Percentiles rank a stretch among this genome's conserved stretches.
phyloP scores from a whole-genome alignment of 2,113 vertebrate genomes.

The Bujurquina vittata region DNA sequence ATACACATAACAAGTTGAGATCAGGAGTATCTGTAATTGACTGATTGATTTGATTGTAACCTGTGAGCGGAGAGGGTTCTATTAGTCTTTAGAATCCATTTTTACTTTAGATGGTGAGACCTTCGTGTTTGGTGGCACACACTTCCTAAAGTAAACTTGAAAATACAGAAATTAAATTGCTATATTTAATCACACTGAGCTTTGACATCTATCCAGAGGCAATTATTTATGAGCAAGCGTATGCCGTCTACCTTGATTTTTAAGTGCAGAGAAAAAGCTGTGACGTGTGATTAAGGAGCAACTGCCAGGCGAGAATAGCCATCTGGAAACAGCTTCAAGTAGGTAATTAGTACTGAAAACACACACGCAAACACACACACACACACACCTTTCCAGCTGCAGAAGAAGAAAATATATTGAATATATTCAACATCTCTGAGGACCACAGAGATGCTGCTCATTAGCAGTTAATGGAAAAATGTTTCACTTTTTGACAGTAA shows the following conservation, averaged over 20 bases:
- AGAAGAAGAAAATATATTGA: constrained; percentile 9
- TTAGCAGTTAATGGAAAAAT: background rate
- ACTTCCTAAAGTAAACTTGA: background rate
- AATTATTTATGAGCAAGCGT: background rate
- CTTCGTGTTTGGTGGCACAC: background rate
- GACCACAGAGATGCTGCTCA: background rate
- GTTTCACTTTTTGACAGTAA: constrained; percentile 4
- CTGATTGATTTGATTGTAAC: no score
- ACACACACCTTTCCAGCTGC: constrained; percentile 22
- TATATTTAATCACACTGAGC: background rate
- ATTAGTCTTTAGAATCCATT: background rate
- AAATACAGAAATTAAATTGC: background rate
- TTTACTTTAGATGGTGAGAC: background rate
- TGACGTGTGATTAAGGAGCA: constrained; percentile 21
- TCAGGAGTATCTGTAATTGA: no score
- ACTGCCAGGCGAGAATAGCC: constrained; percentile 1
- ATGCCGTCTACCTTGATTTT: constrained; percentile 4
- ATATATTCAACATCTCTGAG: background rate
- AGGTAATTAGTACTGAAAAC: constrained; percentile 49
- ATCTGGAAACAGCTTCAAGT: constrained; percentile 50
- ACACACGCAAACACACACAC: background rate
- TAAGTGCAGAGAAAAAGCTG: constrained; percentile 6
- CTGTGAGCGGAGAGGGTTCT: no score
- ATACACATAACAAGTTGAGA: no score
- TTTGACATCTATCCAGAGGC: background rate